Conservation (phyloP, 2,113 vertebrate genomes). For the Saccopteryx bilineata region DNA sequence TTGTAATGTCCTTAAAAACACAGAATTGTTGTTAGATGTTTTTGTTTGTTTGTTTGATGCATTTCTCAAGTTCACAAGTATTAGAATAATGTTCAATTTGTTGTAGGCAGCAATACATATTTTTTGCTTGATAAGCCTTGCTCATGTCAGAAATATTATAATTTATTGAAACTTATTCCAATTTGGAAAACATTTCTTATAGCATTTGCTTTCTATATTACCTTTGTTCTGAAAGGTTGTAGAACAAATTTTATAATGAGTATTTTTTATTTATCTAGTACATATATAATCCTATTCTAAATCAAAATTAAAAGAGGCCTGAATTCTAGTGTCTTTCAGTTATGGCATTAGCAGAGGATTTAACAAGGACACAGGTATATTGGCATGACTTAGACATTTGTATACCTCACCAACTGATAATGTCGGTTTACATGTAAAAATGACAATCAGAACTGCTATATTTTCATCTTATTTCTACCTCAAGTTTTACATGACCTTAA, state of each 20-base stretch:
- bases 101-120: background rate
- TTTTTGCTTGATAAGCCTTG: background rate
- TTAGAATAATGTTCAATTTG: background rate
- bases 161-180: conserved; percentile 10
- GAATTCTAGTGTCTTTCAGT: background rate
- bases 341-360: background rate
- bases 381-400: background rate
- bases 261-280: background rate
- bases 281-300: background rate
- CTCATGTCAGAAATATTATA: conserved; percentile 28
- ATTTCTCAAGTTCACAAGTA: background rate
- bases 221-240: background rate
- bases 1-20: background rate
- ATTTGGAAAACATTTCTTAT: background rate
- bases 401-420: background rate
- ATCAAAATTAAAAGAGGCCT: background rate
- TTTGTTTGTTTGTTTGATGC: background rate
- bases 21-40: background rate
- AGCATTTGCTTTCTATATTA: conserved; percentile 1
- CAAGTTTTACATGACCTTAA: background rate
- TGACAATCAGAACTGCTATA: background rate
- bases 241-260: conserved; percentile 13
- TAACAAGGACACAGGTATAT: background rate
- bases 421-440: background rate
- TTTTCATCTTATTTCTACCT: background rate